phyloP scores from a whole-genome alignment of 2,113 vertebrate species.

The Melozone crissalis region DNA sequence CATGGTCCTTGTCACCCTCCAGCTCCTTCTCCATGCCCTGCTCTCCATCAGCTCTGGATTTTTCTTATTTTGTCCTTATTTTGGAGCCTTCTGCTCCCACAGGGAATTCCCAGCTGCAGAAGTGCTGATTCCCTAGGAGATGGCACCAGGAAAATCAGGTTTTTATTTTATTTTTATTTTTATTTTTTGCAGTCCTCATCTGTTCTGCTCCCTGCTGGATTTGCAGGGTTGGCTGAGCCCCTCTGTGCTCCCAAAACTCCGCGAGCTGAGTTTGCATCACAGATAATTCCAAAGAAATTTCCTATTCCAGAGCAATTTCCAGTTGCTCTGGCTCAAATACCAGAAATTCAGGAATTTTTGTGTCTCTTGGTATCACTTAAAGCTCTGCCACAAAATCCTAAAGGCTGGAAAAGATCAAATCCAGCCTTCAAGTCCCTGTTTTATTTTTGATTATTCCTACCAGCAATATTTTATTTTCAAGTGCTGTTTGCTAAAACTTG shows the following conservation, averaged over 20 bases:
- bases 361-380: neutral
- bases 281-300: neutral
- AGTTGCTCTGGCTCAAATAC: neutral
- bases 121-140: neutral
- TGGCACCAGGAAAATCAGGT: neutral
- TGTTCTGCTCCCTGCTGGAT: neutral
- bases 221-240: neutral
- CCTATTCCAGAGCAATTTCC: neutral
- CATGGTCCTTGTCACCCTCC: neutral
- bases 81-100: neutral
- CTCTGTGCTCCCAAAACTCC: neutral
- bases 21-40: accelerated
- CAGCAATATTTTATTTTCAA: neutral
- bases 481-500: neutral
- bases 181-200: accelerated
- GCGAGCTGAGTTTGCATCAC: neutral
- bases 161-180: no score
- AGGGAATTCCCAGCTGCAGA: neutral
- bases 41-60: neutral
- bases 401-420: neutral
- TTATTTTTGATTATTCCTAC: neutral
- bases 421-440: neutral
- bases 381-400: neutral
- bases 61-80: neutral
- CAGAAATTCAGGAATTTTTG: neutral